Percentiles rank a stretch among this genome's conserved stretches.
phyloP scores from a whole-genome alignment of 2,113 vertebrate genomes.

The Gadus macrocephalus region DNA sequence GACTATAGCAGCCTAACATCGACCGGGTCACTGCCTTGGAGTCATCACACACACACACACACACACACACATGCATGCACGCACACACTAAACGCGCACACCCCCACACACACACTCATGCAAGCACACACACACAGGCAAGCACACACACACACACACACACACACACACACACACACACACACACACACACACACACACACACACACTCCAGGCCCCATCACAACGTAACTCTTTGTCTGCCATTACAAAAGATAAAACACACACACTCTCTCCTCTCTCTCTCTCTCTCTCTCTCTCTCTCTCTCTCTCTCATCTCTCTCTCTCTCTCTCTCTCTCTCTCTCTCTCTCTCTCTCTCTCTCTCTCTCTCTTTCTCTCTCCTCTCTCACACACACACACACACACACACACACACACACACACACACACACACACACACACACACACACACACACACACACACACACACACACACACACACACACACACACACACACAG shows the following conservation, averaged over 20 bases:
- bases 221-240: conserved; percentile 32
- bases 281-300: no score
- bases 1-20: background rate
- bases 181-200: background rate
- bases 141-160: background rate
- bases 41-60: background rate
- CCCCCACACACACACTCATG: background rate
- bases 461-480: conserved; percentile 3
- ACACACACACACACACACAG: conserved; percentile 2
- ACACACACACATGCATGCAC: background rate
- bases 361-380: no score
- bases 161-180: background rate
- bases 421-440: no score
- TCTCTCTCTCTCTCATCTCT: no score
- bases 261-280: background rate
- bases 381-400: no score
- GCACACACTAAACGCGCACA: background rate
- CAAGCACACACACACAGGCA: no score
- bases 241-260: conserved; percentile 12
- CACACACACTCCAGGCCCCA: background rate
- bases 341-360: no score
- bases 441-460: no score
- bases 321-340: background rate
- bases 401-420: no score
- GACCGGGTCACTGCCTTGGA: background rate